Evolutionary conservation across 2,888 invertebrate genomes (phyloP).

Genomic region (Pristionchus japonicus): DNA sequence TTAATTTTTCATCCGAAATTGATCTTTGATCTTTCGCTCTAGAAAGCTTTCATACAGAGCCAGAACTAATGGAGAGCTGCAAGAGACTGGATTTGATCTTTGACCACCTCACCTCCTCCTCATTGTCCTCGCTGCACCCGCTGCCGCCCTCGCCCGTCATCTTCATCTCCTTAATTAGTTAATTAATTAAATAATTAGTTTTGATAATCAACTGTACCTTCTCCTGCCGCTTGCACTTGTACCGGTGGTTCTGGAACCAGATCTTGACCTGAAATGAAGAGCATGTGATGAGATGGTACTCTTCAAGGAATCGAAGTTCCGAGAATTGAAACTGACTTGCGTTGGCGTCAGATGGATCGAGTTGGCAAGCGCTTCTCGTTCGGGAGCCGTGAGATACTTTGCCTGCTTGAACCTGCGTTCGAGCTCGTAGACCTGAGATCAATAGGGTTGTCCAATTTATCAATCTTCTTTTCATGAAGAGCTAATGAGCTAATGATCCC

Average conservation of each 20-base stretch:
- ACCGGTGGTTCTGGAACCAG: conserved; percentile 68
- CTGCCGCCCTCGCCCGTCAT: conserved; percentile 53
- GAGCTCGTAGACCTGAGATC: conserved; percentile 44
- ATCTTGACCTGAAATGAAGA: too few species aligned
- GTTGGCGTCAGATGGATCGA: conserved; percentile 48
- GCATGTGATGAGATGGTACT: too few species aligned
- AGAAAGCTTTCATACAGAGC: too few species aligned
- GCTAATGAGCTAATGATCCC: too few species aligned
- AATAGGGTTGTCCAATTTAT: too few species aligned
- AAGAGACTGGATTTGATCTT: neutral
- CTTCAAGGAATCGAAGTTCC: too few species aligned
- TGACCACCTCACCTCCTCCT: neutral
- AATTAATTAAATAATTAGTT: too few species aligned
- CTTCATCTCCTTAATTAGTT: conserved; percentile 57
- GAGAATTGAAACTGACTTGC: neutral
- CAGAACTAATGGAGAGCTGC: too few species aligned
- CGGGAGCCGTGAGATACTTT: conserved; percentile 48
- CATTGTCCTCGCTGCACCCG: neutral
- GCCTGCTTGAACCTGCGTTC: conserved; percentile 47
- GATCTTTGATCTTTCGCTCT: neutral
- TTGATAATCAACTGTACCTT: conserved; percentile 48
- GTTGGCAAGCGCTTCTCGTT: conserved; percentile 46
- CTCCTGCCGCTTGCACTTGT: conserved; percentile 64
- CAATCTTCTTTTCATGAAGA: too few species aligned
- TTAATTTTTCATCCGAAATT: neutral